Conservation (phyloP, 2,113 vertebrate species). For the Prinia subflava region DNA sequence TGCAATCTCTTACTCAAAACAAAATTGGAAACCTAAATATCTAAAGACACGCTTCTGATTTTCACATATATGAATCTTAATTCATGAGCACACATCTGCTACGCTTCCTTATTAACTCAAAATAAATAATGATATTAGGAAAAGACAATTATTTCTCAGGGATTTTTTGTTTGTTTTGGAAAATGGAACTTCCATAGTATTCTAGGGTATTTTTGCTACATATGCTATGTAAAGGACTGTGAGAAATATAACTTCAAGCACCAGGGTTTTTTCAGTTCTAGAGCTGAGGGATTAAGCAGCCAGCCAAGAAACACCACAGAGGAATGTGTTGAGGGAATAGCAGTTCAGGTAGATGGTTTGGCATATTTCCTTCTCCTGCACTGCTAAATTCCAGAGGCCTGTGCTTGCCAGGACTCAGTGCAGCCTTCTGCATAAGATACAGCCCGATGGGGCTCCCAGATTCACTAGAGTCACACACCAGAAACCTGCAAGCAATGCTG, state of each 20-base stretch:
- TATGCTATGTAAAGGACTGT: background rate
- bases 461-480: background rate
- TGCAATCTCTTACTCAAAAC: background rate
- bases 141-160: background rate
- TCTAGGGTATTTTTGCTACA: background rate
- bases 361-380: constrained; percentile 13
- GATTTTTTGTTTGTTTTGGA: background rate
- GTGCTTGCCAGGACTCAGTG: background rate
- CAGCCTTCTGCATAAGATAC: background rate
- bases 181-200: background rate
- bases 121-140: background rate
- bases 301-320: constrained; percentile 47
- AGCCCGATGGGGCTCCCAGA: background rate
- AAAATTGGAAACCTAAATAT: background rate
- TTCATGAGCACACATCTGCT: background rate
- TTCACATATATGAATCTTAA: background rate
- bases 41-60: background rate
- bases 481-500: background rate
- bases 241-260: background rate
- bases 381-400: background rate
- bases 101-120: background rate
- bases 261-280: background rate
- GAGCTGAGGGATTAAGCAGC: background rate
- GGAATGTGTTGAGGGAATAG: constrained; percentile 37
- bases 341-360: constrained; percentile 45